phyloP scores from a whole-genome alignment of 2,888 invertebrate genomes.

The Melinopterus prodromus region DNA sequence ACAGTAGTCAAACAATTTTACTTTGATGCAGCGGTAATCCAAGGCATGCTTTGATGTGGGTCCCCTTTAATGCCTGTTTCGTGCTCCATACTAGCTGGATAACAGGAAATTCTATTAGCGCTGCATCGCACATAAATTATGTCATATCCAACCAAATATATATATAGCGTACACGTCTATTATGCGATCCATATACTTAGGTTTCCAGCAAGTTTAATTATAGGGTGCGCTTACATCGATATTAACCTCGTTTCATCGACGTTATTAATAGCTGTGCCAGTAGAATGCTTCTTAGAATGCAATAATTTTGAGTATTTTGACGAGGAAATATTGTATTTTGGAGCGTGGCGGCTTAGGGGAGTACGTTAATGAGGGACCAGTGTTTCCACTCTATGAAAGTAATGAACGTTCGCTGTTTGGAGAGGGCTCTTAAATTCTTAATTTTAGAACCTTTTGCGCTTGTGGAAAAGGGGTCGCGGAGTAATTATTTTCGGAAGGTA shows the following conservation, averaged over 20 bases:
- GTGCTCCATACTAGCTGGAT: neutral
- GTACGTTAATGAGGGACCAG: neutral
- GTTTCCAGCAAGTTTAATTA: neutral
- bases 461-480: neutral
- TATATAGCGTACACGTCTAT: neutral
- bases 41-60: neutral
- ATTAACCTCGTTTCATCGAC: neutral
- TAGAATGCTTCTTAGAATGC: neutral
- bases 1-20: neutral
- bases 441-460: neutral
- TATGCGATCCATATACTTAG: constrained; percentile 4
- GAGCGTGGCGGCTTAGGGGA: neutral
- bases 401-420: neutral
- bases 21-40: neutral
- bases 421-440: neutral
- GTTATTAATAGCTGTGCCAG: neutral
- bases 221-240: constrained; percentile 4
- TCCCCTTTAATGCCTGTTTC: neutral
- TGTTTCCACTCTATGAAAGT: neutral
- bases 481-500: neutral
- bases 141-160: neutral
- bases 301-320: neutral
- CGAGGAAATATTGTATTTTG: neutral
- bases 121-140: neutral
- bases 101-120: constrained; percentile 4